Conservation (phyloP, 2,888 invertebrate species). For the Dyspetes luteomarginatus region DNA sequence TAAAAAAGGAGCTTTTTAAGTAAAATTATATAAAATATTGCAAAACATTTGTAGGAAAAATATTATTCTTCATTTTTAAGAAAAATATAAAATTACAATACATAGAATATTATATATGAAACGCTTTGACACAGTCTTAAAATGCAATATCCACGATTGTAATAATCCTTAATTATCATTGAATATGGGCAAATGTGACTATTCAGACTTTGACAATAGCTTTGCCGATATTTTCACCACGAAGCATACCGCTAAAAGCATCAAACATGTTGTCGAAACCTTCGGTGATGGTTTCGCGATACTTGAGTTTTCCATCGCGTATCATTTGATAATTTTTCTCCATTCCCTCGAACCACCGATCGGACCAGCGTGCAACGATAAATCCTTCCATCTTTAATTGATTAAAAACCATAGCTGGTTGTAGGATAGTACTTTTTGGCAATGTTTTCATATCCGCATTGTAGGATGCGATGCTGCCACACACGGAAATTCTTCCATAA, state of each 20-base stretch:
- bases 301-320: constrained; percentile 88
- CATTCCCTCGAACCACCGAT: constrained; percentile 87
- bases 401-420: constrained; percentile 85
- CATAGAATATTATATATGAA: neutral
- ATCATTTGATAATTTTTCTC: constrained; percentile 87
- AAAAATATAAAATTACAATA: no score
- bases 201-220: constrained; percentile 88
- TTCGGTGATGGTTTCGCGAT: constrained; percentile 88
- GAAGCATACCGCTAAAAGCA: constrained; percentile 87
- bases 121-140: no score
- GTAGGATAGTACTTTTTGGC: constrained; percentile 84
- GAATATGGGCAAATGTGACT: no score
- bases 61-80: no score
- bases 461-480: constrained; percentile 88
- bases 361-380: constrained; percentile 84
- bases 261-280: constrained; percentile 91
- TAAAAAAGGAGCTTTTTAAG: no score
- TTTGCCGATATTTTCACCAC: constrained; percentile 89
- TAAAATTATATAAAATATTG: no score
- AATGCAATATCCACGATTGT: no score
- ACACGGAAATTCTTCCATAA: constrained; percentile 87
- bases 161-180: no score
- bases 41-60: no score
- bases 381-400: constrained; percentile 88
- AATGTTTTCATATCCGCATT: constrained; percentile 84